Evolutionary conservation across 2,113 vertebrate genomes (phyloP).

Genomic region (Vulpes ferrilata): DNA sequence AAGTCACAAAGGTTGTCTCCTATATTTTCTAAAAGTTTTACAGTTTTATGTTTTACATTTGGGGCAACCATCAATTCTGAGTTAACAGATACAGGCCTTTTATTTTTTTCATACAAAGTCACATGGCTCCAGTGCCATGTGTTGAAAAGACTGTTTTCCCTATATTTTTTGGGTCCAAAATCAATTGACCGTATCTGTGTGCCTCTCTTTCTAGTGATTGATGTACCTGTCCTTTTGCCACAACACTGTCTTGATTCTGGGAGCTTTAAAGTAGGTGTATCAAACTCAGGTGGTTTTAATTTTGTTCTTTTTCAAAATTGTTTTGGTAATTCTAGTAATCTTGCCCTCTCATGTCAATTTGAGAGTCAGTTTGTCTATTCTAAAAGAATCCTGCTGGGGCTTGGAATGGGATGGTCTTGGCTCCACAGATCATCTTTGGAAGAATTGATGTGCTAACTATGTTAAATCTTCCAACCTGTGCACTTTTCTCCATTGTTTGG

Average conservation of each 20-base stretch:
- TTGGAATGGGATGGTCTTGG: not conserved
- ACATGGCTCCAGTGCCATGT: not conserved
- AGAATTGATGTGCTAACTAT: rapidly evolving
- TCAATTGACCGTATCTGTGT: not conserved
- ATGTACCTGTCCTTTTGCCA: not conserved
- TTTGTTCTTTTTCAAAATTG: constrained; percentile 13
- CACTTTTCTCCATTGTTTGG: rapidly evolving
- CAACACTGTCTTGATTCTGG: not conserved
- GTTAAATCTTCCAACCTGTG: rapidly evolving
- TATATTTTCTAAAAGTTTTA: not conserved
- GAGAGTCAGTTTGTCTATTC: not conserved
- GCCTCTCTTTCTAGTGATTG: not conserved
- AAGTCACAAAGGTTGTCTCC: not conserved
- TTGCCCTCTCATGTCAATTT: not conserved
- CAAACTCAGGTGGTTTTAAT: not conserved
- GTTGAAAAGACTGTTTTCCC: not conserved
- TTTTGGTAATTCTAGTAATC: not conserved
- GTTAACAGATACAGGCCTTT: not conserved
- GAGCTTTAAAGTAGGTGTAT: not conserved
- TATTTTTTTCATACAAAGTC: not conserved
- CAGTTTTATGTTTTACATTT: not conserved
- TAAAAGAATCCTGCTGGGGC: not conserved
- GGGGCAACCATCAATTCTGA: not conserved
- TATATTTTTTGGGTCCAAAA: not conserved
- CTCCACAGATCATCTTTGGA: not conserved